Evolutionary conservation across 1,140 invertebrate species (phyloP).

Genomic region (Hycleus phaleratus): DNA sequence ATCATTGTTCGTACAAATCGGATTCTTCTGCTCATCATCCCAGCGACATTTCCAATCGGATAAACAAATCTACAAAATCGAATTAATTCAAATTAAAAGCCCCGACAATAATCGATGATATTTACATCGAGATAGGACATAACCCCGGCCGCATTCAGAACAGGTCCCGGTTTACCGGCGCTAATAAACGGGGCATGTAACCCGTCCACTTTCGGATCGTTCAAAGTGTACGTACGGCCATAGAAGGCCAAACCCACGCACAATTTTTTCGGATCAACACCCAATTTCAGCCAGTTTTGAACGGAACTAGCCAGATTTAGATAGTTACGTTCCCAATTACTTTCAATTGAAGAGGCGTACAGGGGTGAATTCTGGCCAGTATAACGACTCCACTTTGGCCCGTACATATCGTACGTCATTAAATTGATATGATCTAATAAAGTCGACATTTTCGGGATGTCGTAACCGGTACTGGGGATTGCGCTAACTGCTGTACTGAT

Average conservation of each 20-base stretch:
- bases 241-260: conserved; percentile 1
- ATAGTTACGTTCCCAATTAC: neutral
- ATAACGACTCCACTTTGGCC: conserved; percentile 55
- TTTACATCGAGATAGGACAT: conserved; percentile 1
- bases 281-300: conserved; percentile 33
- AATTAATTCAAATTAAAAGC: too few relatives aligned
- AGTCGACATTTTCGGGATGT: conserved; percentile 17
- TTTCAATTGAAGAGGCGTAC: conserved; percentile 5
- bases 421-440: conserved; percentile 72
- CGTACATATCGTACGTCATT: conserved; percentile 81
- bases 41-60: neutral
- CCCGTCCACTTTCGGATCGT: conserved; percentile 31
- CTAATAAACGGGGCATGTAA: neutral
- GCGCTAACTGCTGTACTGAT: neutral
- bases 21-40: conserved; percentile 6
- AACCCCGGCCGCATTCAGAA: neutral
- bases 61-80: neutral
- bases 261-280: conserved; percentile 45
- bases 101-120: conserved; percentile 58
- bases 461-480: neutral
- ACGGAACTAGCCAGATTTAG: conserved; percentile 7
- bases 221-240: conserved; percentile 44
- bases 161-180: neutral
- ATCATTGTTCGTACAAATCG: neutral
- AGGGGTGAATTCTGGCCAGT: conserved; percentile 8